Percentiles rank a stretch among this genome's conserved stretches.
Evolutionary conservation across 2,113 vertebrate species (phyloP).

Genomic region (Megaceryle torquata): DNA sequence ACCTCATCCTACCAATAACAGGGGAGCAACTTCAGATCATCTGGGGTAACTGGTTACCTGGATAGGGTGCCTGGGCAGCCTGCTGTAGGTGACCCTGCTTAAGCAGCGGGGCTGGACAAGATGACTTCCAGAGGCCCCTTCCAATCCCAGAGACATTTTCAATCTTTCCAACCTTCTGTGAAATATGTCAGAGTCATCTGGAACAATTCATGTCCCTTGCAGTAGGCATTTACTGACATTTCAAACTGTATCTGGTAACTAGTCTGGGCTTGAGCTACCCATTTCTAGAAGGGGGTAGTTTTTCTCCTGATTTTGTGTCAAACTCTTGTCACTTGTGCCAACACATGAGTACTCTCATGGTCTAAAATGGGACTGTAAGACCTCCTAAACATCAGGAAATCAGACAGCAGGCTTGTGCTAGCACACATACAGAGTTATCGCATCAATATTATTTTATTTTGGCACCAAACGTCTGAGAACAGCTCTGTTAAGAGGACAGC

Average conservation of each 20-base stretch:
- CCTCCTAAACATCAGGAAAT: neutral
- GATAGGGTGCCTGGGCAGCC: neutral
- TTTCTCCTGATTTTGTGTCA: neutral
- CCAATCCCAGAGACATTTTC: neutral
- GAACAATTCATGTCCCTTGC: neutral
- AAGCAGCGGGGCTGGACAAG: rapidly evolving
- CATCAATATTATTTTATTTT: neutral
- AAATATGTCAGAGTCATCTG: neutral
- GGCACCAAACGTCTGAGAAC: neutral
- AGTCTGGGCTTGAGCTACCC: neutral
- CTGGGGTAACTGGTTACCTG: neutral
- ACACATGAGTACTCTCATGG: neutral
- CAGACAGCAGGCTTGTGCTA: neutral
- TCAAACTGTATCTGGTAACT: neutral
- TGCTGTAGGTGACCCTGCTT: neutral
- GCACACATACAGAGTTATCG: rapidly evolving
- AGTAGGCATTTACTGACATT: neutral
- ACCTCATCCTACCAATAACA: neutral
- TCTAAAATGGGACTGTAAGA: neutral
- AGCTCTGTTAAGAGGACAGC: neutral
- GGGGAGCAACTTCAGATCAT: neutral
- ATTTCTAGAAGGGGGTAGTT: neutral
- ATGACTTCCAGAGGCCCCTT: neutral
- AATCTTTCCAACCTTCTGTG: neutral
- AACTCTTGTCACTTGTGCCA: neutral